Conservation (phyloP, 2,888 invertebrate genomes). For the Pheosia tremula region DNA sequence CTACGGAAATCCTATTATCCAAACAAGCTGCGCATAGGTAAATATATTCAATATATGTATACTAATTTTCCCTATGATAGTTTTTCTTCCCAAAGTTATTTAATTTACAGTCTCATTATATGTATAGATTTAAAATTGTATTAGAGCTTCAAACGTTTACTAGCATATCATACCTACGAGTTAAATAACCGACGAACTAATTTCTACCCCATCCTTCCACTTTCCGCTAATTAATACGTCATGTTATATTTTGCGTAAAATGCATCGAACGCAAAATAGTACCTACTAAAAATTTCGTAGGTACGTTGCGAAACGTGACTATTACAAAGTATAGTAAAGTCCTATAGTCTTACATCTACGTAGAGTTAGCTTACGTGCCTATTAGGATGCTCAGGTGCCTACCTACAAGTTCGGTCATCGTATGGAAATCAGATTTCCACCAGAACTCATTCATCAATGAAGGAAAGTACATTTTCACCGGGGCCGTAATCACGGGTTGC, state of each 20-base stretch:
- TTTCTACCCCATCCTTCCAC: conserved; percentile 48
- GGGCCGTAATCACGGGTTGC: conserved; percentile 58
- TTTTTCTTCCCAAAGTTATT: too few relatives aligned
- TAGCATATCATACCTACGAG: neutral
- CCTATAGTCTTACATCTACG: neutral
- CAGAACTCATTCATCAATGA: conserved; percentile 48
- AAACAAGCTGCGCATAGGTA: too few relatives aligned
- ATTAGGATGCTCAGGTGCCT: neutral
- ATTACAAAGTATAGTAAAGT: neutral
- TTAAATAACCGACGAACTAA: conserved; percentile 36
- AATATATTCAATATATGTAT: too few relatives aligned
- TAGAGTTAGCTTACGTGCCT: neutral
- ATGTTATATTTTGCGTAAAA: neutral
- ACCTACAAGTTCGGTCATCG: neutral
- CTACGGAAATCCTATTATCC: too few relatives aligned
- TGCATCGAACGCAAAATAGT: neutral
- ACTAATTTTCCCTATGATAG: too few relatives aligned
- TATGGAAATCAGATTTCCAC: conserved; percentile 39
- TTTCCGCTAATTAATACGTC: conserved; percentile 59
- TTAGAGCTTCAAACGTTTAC: neutral
- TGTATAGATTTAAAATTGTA: too few relatives aligned
- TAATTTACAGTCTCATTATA: too few relatives aligned
- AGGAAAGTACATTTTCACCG: conserved; percentile 69
- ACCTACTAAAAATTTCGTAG: neutral
- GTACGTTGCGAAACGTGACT: neutral